Conservation (phyloP, 2,888 invertebrate genomes). For the Tetranychus piercei region DNA sequence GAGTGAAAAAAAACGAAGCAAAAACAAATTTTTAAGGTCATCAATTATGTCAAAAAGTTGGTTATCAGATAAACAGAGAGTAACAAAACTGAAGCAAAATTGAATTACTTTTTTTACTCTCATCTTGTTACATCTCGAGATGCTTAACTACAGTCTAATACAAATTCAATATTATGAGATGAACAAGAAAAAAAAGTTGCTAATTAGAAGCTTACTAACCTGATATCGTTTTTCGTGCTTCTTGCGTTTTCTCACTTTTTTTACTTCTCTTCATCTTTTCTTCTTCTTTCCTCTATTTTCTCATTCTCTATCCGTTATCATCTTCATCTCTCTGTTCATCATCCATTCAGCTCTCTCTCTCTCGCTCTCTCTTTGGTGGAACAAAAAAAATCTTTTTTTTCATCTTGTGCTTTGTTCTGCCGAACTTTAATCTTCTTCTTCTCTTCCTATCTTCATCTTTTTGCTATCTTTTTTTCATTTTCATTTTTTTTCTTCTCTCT, state of each 20-base stretch:
- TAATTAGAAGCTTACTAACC: background rate
- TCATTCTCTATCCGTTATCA: background rate
- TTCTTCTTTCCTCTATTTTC: conserved; percentile 1
- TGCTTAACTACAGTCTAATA: background rate
- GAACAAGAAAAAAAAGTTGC: background rate
- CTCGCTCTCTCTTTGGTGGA: background rate
- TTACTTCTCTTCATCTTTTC: background rate
- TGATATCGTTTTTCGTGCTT: background rate
- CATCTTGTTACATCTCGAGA: background rate
- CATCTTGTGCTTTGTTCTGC: background rate
- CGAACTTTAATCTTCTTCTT: background rate
- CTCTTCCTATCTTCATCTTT: conserved; percentile 4
- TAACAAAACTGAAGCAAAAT: too few relatives aligned
- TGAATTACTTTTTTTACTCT: too few relatives aligned
- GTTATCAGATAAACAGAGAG: background rate
- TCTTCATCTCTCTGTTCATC: background rate
- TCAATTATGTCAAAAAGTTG: background rate
- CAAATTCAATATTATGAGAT: background rate
- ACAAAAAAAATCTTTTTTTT: background rate
- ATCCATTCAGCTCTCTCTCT: background rate
- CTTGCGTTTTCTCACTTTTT: background rate
- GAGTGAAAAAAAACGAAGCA: background rate
- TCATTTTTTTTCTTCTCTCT: background rate
- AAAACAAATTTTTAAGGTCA: background rate
- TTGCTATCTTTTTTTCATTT: background rate